These are phyloP conservation scores for Pachycephus smyrnensis DNA, from an alignment of 2,888 invertebrate species.

Conservation along the genomic window DNA sequence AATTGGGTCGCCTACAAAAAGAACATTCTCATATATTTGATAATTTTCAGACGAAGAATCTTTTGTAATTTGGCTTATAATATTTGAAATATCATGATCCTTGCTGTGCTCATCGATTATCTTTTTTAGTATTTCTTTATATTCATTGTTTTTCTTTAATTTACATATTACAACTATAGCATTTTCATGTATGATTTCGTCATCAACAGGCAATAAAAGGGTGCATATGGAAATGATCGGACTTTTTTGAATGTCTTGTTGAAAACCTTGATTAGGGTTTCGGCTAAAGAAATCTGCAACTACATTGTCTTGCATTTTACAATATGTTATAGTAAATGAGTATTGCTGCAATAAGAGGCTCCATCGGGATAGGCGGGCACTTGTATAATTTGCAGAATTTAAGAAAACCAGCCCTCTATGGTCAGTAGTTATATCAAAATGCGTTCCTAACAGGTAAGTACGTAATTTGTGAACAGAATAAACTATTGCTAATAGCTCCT, in stretches of 20 bases:
- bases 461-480: conserved; percentile 20
- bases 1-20: too few species aligned
- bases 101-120: too few species aligned
- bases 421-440: conserved; percentile 21
- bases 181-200: too few species aligned
- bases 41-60: too few species aligned
- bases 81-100: too few species aligned
- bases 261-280: conserved; percentile 20
- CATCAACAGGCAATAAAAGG: too few species aligned
- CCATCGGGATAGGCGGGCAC: conserved; percentile 27
- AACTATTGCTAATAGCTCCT: conserved; percentile 20
- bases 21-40: too few species aligned
- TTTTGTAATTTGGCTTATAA: too few species aligned
- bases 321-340: conserved; percentile 21
- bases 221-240: too few species aligned
- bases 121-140: too few species aligned
- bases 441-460: conserved; percentile 15
- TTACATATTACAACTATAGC: too few species aligned
- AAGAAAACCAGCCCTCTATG: conserved; percentile 21
- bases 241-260: not conserved
- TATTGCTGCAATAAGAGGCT: conserved; percentile 24
- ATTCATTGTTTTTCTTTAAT: too few species aligned
- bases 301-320: conserved; percentile 27
- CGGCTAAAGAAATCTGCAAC: conserved; percentile 29
- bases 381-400: conserved; percentile 19